These are phyloP conservation scores for Benitochromis conjunctus DNA, from an alignment of 2,113 vertebrate genomes.

Conservation along the genomic window DNA sequence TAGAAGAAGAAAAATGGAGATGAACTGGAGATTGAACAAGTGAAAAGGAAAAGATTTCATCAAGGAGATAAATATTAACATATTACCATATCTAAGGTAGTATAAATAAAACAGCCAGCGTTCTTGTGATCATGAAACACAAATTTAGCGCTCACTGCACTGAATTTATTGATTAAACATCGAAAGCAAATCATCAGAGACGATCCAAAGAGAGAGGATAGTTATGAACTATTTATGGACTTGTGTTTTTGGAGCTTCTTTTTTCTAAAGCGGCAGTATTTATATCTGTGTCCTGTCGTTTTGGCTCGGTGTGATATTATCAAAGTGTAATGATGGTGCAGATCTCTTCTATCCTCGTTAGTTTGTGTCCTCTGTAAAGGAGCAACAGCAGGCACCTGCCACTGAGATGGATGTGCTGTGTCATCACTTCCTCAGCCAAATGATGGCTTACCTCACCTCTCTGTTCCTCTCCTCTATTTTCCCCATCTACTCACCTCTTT, in stretches of 20 bases:
- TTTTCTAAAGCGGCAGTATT: background rate
- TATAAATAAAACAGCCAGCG: background rate
- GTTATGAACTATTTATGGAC: background rate
- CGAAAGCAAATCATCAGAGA: background rate
- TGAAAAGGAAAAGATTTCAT: background rate
- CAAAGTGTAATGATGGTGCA: background rate
- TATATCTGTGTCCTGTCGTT: background rate
- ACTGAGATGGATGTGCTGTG: conserved; percentile 60
- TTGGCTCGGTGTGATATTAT: conserved; percentile 1
- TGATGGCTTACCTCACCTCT: conserved; percentile 43
- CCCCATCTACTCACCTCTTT: background rate
- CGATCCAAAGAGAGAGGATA: background rate
- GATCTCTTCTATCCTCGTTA: background rate
- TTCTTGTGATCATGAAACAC: background rate
- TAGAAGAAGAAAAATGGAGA: background rate
- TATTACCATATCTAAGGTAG: background rate
- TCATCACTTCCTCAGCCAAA: conserved; percentile 63
- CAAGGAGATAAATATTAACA: background rate
- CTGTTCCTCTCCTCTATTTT: background rate
- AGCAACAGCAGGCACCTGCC: conserved; percentile 63
- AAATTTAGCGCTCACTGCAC: background rate
- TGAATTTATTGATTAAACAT: background rate
- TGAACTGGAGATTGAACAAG: background rate
- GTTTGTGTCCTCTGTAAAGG: conserved; percentile 47
- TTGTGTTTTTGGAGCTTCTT: background rate